phyloP scores from a whole-genome alignment of 2,888 invertebrate species.

The Himalopsyche tibetana region DNA sequence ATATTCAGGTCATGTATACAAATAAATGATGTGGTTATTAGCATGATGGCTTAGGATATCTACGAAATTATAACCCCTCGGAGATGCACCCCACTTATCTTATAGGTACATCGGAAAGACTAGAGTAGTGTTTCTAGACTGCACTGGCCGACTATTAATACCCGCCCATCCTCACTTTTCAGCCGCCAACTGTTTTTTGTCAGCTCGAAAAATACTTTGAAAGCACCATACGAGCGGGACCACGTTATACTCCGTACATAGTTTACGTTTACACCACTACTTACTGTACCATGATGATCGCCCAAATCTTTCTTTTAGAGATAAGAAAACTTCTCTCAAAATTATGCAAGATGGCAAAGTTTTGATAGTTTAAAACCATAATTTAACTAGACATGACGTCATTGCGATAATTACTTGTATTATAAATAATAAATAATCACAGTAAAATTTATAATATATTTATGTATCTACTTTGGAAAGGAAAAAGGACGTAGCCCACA shows the following conservation, averaged over 20 bases:
- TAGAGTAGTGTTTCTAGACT: slow-evolving; percentile 20
- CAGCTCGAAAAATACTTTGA: slow-evolving; percentile 37
- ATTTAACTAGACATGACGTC: too few species aligned
- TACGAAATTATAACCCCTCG: neutral
- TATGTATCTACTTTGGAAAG: too few species aligned
- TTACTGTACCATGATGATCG: neutral
- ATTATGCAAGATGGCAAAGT: too few species aligned
- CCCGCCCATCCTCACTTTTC: slow-evolving; percentile 40
- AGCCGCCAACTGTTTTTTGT: slow-evolving; percentile 41
- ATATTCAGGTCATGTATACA: too few species aligned
- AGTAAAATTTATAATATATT: too few species aligned
- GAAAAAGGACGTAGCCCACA: too few species aligned
- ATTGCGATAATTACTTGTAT: too few species aligned
- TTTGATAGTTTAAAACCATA: too few species aligned
- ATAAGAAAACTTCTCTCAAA: neutral
- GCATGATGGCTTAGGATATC: too few species aligned
- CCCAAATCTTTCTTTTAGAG: neutral
- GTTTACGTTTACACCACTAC: neutral
- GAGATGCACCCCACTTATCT: neutral
- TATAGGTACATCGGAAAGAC: neutral
- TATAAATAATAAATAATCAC: too few species aligned
- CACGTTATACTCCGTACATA: neutral
- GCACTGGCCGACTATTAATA: slow-evolving; percentile 34
- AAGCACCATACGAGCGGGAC: neutral
- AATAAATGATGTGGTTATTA: too few species aligned